Base-by-base conservation (phyloP, 2,888 invertebrate genomes). In the Rutpela maculata region DNA sequence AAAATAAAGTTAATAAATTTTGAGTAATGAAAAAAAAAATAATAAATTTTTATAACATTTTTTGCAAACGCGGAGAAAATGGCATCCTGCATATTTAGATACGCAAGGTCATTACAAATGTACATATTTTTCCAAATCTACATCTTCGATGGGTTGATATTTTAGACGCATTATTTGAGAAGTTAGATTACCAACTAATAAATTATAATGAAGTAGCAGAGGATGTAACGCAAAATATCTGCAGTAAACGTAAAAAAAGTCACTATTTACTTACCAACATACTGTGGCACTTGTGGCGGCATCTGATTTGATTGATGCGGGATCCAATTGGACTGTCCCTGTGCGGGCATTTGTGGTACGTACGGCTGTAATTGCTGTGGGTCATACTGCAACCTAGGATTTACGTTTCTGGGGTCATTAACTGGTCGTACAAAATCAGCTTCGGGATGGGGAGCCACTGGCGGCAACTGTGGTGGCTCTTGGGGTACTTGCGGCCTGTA, bases 271-370 rank as follows among this genome's bases (percentile, higher is more conserved):
- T 78, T 79, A 88, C 88, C 88, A 84, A 79, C 82, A 80, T 87
- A 89, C 80, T 85, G 88, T 22, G 84, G 83, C 69, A 86, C 81
- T 77, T 85, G 88, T 19, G 86, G 84, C 82, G 85, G 82, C 81
- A 88, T 83, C 74, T 86, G 87, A 77, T 87, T 87, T 5, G 85
- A 80, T 74, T 88, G 88, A 70, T 85, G 88, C 1, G 85, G 82
- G 12, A 85, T 84, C 88, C 88, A 88, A 72, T 84, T 86, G 43
- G 77, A 65, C 10, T 79, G 81, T 19, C 78, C 76, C 70, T 82
- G 82, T 18, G 78, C 66, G 15, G 79, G 76, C 35, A 81, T 57
- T 65, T 81, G 83, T 12, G 83, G 79, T 50, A 80, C 81, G 72
- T 84, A 84, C 35, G 78, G 80, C 63, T 76, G 78, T 17, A 75